phyloP scores from a whole-genome alignment of 1,140 invertebrate genomes.

The Cydia amplana region DNA sequence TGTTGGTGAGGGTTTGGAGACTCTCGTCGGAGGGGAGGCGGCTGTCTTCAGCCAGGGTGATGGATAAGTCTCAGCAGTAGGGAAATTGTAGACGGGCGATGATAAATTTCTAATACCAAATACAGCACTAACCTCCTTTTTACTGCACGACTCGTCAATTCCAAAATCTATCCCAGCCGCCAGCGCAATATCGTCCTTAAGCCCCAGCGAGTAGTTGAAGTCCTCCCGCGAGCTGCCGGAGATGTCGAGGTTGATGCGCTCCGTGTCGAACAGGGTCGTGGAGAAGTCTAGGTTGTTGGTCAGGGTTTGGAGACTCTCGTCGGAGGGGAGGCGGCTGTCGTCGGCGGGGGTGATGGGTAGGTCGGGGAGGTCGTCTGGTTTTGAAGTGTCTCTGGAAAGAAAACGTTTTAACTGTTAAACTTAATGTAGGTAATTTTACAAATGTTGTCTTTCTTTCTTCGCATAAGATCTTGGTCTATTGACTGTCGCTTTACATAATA shows the following conservation, averaged over 20 bases:
- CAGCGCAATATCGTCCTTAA: slow-evolving; percentile 40
- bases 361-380: slow-evolving; percentile 29
- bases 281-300: slow-evolving; percentile 51
- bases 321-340: slow-evolving; percentile 49
- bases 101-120: no score
- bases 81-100: no score
- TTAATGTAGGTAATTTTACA: no score
- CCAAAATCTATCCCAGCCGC: background rate
- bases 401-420: background rate
- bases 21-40: slow-evolving; percentile 53
- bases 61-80: background rate
- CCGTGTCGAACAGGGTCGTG: slow-evolving; percentile 51
- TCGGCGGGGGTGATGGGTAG: slow-evolving; percentile 36
- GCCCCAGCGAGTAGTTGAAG: slow-evolving; percentile 39
- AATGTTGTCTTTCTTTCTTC: no score
- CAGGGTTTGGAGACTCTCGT: slow-evolving; percentile 55
- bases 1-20: slow-evolving; percentile 51
- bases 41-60: slow-evolving; percentile 43
- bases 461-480: no score
- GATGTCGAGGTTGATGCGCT: slow-evolving; percentile 50
- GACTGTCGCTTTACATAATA: no score
- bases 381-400: slow-evolving; percentile 33
- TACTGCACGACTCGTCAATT: background rate
- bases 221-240: slow-evolving; percentile 47
- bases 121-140: background rate